Evolutionary conservation across 2,113 vertebrate genomes (phyloP).

Genomic region (Pantherophis guttatus): DNA sequence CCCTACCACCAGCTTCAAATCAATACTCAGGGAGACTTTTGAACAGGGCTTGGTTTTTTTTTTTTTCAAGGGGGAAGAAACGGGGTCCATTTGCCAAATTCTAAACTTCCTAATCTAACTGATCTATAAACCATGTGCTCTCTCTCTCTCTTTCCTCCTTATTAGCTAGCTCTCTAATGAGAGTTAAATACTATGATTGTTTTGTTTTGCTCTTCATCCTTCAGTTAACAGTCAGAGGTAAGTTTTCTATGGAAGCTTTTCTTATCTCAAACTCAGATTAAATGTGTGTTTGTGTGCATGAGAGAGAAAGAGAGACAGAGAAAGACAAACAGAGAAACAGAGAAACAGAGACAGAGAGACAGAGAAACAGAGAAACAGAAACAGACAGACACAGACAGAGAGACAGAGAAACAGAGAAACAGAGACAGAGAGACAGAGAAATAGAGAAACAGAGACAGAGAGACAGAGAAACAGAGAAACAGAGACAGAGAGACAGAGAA

Average conservation of each 20-base stretch:
- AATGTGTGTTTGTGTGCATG: neutral
- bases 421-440: no score
- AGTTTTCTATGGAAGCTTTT: neutral
- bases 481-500: neutral
- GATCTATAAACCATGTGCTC: neutral
- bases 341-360: neutral
- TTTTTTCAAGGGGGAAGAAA: constrained; percentile 33
- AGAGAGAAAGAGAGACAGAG: no score
- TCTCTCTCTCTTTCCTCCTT: neutral
- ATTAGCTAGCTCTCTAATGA: neutral
- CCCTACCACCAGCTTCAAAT: constrained; percentile 47
- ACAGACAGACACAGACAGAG: neutral
- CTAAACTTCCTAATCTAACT: constrained; percentile 52
- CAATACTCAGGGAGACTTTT: constrained; percentile 56
- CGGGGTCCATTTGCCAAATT: constrained; percentile 47
- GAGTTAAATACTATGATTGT: neutral
- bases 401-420: neutral
- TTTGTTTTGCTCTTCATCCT: neutral
- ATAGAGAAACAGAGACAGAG: neutral
- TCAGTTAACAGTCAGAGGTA: neutral
- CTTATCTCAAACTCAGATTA: neutral
- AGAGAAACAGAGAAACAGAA: no score
- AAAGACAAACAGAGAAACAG: no score
- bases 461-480: no score
- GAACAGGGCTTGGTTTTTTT: constrained; percentile 49